These are phyloP conservation scores for Patella caerulea DNA, from an alignment of 2,888 invertebrate genomes.

Conservation along the genomic window DNA sequence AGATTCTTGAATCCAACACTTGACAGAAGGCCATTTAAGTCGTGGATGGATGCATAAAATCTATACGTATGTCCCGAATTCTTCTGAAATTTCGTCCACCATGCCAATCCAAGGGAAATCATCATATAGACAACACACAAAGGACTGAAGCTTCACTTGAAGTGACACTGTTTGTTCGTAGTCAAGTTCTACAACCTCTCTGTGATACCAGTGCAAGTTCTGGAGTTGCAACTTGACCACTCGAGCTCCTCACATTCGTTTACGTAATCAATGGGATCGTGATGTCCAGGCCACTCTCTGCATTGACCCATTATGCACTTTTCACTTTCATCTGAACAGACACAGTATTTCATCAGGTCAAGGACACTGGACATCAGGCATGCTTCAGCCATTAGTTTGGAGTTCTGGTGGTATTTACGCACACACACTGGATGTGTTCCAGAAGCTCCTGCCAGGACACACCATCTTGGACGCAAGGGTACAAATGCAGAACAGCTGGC, in stretches of 20 bases:
- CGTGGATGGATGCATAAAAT: background rate
- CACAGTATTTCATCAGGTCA: conserved; percentile 4
- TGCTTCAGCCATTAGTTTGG: conserved; percentile 3
- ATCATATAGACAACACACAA: conserved; percentile 11
- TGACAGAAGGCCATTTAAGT: too few relatives aligned
- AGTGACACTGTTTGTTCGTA: background rate
- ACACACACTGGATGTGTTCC: background rate
- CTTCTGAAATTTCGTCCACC: conserved; percentile 6
- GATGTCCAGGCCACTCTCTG: conserved; percentile 13
- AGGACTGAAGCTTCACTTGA: background rate
- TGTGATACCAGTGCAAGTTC: background rate
- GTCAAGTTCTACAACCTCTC: background rate
- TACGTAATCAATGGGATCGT: background rate
- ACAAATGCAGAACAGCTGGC: too few relatives aligned
- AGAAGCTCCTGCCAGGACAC: too few relatives aligned
- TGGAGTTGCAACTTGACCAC: too few relatives aligned
- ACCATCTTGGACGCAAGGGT: too few relatives aligned
- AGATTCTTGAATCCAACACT: too few relatives aligned
- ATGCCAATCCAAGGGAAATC: background rate
- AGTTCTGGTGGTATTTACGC: background rate
- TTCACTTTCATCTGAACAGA: background rate
- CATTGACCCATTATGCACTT: conserved; percentile 10
- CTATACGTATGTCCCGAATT: background rate
- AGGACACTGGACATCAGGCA: background rate
- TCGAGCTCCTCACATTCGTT: conserved; percentile 11